Evolutionary conservation across 2,797 vertebrate genomes (phyloP), one percentile per base, ranked within the genome.

Genomic region (Takifugu rubripes): DNA sequence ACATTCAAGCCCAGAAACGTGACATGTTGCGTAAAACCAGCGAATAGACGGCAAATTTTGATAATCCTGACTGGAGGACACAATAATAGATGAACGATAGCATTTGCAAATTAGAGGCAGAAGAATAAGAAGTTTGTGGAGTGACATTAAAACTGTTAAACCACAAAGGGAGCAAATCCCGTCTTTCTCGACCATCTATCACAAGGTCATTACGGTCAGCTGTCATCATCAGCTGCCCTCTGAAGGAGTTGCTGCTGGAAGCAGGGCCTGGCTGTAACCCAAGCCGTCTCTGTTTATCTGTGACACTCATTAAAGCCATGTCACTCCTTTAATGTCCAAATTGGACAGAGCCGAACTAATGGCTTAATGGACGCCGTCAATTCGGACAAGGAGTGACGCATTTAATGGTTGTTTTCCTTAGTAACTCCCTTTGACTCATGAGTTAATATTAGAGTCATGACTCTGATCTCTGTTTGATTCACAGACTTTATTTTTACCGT

Each of bases 221-320:
- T 90, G 85, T 86, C 87, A 84, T 74, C 79, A 64, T 73, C 70
- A 74, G 66, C 68, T 63, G 58, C 43, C 64, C 68, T 51, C 59
- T 42, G 77, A 71, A 85, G 72, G 66, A 66, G 52, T 68, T 79
- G 77, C 84, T 75, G 60, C 74, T 50, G 61, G 55, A 56, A 73
- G 63, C 61, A 16, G 46, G 44, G 53, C 46, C 64, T 87, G 85
- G 78, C 80, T 33, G 63, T 14, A 1, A 60, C 70, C 72, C 79
- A 84, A 58, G 56, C 51, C 63, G 52, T 71, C 49, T 76, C 56
- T 83, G 82, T 86, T 87, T 82, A 82, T 69, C 65, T 70, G 65
- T 33, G 52, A 66, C 12, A 1, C 61, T 72, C 62, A 78, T 74
- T 81, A 81, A 74, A 66, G 56, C 24, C 64, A 69, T 68, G 74